Percentiles rank a stretch among this genome's conserved stretches.
phyloP scores from a whole-genome alignment of 2,797 vertebrate species.

The Onychomys torridus region DNA sequence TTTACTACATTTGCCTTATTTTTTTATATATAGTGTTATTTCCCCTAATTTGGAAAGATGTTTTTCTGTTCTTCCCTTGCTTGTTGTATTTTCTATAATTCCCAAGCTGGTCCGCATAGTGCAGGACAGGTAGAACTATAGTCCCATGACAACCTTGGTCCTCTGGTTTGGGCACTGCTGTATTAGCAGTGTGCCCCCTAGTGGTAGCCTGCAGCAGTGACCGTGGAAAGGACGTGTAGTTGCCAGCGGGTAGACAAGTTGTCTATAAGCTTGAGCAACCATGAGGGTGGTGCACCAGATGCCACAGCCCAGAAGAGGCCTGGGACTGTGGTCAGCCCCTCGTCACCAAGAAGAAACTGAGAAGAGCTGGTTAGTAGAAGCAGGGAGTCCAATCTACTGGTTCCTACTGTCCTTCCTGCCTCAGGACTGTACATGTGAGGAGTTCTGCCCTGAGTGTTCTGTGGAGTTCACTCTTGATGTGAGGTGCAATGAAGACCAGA shows the following conservation, averaged over 20 bases:
- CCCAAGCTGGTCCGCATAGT: background rate
- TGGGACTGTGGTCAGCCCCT: background rate
- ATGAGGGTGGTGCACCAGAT: background rate
- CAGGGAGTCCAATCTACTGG: background rate
- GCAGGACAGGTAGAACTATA: background rate
- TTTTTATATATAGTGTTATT: background rate
- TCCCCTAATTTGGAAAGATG: conserved; percentile 9
- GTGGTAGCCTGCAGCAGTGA: background rate
- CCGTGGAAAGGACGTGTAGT: background rate
- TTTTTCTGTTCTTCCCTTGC: background rate
- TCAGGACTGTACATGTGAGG: conserved; percentile 98
- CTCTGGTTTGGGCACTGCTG: background rate
- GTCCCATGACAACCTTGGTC: background rate
- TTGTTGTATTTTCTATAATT: conserved; percentile 17
- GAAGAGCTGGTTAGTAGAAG: background rate
- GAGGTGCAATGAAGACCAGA: conserved; percentile 97
- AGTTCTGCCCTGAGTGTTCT: conserved; percentile 98
- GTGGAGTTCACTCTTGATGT: conserved; percentile 98
- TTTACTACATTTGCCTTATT: conserved; percentile 38
- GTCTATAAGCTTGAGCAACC: background rate
- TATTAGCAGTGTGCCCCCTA: too few species aligned
- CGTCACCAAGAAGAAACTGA: background rate
- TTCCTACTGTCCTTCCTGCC: background rate
- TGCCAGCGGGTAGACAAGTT: too few species aligned
- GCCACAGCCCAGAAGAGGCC: background rate